Evolutionary conservation across 2,888 invertebrate genomes (phyloP).

Genomic region (Caenorhabditis wallacei): DNA sequence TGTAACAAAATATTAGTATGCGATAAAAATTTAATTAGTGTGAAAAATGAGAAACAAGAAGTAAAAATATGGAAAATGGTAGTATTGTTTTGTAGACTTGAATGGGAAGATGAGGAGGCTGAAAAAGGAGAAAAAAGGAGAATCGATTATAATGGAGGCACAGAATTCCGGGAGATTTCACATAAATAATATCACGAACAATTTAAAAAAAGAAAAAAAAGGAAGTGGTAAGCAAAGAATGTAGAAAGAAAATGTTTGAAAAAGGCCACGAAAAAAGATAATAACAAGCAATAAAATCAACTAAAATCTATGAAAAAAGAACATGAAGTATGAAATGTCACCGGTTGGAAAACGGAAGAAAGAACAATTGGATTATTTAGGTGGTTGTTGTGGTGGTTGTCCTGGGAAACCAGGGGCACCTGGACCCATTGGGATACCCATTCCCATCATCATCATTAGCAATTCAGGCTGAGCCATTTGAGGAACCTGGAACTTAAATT

Average conservation of each 20-base stretch:
- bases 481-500: neutral
- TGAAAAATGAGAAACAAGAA: slow-evolving; percentile 1
- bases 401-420: slow-evolving; percentile 30
- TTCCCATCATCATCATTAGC: slow-evolving; percentile 32
- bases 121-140: slow-evolving; percentile 12
- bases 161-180: neutral
- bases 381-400: slow-evolving; percentile 34
- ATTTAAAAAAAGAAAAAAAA: neutral
- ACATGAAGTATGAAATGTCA: neutral
- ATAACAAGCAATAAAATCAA: slow-evolving; percentile 1
- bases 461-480: slow-evolving; percentile 28
- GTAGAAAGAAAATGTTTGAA: neutral
- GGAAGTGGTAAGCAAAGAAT: neutral
- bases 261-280: neutral
- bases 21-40: too few relatives aligned
- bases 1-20: too few relatives aligned
- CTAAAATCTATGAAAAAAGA: neutral
- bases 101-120: slow-evolving; percentile 3
- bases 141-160: slow-evolving; percentile 4
- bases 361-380: slow-evolving; percentile 10
- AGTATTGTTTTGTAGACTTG: slow-evolving; percentile 8
- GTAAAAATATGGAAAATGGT: slow-evolving; percentile 7
- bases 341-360: neutral
- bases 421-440: slow-evolving; percentile 11
- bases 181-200: neutral